Conservation (phyloP, 2,113 vertebrate species). For the Myxocyprinus asiaticus region DNA sequence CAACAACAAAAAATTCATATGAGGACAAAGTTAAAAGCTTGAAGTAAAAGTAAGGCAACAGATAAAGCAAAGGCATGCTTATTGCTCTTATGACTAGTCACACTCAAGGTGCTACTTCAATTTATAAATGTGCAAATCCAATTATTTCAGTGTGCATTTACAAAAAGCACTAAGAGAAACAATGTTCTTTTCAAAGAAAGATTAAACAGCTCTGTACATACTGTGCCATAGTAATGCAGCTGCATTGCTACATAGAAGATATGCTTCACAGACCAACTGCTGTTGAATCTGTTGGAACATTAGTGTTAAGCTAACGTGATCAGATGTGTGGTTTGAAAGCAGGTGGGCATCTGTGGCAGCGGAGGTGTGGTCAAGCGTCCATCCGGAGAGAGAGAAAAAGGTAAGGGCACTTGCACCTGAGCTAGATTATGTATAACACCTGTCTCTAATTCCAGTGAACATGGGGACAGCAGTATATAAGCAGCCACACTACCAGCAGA, state of each 20-base stretch:
- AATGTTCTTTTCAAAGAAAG: conserved; percentile 3
- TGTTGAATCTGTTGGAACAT: neutral
- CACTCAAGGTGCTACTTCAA: conserved; percentile 4
- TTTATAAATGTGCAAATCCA: conserved; percentile 17
- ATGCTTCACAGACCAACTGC: neutral
- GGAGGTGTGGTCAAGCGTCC: too few species aligned
- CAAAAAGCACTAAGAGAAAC: neutral
- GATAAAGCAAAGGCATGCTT: neutral
- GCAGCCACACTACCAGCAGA: too few species aligned
- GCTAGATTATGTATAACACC: too few species aligned
- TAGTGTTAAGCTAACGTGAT: conserved; percentile 46
- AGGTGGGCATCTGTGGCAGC: too few species aligned
- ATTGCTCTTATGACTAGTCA: conserved; percentile 14
- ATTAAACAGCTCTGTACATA: neutral
- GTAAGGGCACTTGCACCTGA: too few species aligned
- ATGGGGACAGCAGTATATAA: too few species aligned
- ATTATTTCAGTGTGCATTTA: neutral
- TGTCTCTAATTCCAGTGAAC: too few species aligned
- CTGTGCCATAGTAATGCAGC: conserved; percentile 9
- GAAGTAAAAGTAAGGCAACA: too few species aligned
- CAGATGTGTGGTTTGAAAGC: conserved; percentile 2
- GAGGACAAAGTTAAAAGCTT: too few species aligned
- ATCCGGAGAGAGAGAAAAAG: too few species aligned
- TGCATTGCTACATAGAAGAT: neutral
- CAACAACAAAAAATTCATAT: too few species aligned